These are phyloP conservation scores for Druon quercuslanigerum DNA, from an alignment of 1,140 invertebrate genomes.

Conservation along the genomic window DNA sequence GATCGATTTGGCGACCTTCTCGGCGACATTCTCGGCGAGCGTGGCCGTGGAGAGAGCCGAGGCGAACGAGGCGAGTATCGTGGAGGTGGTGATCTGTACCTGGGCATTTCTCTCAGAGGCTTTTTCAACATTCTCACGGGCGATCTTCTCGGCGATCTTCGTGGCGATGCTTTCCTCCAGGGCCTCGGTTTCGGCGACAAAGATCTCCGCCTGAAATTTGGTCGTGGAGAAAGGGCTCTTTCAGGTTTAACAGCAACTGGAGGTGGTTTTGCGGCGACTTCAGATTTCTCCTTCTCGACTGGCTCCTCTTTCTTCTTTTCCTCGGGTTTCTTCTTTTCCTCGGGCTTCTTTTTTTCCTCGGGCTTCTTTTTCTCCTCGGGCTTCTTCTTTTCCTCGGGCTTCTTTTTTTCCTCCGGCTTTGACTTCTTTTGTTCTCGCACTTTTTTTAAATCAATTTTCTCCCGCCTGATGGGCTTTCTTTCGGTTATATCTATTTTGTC, in stretches of 20 bases:
- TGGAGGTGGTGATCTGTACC: conserved; percentile 58
- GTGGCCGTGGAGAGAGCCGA: conserved; percentile 49
- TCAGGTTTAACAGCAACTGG: conserved; percentile 47
- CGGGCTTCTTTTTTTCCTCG: too few relatives aligned
- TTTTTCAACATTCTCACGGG: conserved; percentile 56
- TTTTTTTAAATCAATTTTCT: conserved; percentile 35
- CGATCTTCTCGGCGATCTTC: conserved; percentile 62
- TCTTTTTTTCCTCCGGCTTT: conserved; percentile 30
- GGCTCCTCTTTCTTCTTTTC: conserved; percentile 17
- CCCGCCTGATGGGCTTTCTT: conserved; percentile 51
- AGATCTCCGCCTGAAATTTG: conserved; percentile 54
- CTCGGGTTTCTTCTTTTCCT: too few relatives aligned
- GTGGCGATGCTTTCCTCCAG: conserved; percentile 59
- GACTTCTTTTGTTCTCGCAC: conserved; percentile 37
- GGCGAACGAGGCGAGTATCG: conserved; percentile 59
- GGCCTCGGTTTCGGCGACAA: conserved; percentile 60
- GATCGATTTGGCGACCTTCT: conserved; percentile 57
- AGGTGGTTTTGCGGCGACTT: conserved; percentile 9
- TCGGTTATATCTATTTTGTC: conserved; percentile 54
- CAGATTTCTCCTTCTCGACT: conserved; percentile 40
- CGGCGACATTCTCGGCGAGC: conserved; percentile 52
- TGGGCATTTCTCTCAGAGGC: conserved; percentile 48
- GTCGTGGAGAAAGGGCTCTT: conserved; percentile 53
- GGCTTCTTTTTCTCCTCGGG: too few relatives aligned
- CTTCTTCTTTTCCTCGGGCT: conserved; percentile 31